A percentile compares a stretch with the other conserved stretches of the same genome.
phyloP scores from a whole-genome alignment of 2,113 vertebrate species.

The Aspiorhynchus laticeps region DNA sequence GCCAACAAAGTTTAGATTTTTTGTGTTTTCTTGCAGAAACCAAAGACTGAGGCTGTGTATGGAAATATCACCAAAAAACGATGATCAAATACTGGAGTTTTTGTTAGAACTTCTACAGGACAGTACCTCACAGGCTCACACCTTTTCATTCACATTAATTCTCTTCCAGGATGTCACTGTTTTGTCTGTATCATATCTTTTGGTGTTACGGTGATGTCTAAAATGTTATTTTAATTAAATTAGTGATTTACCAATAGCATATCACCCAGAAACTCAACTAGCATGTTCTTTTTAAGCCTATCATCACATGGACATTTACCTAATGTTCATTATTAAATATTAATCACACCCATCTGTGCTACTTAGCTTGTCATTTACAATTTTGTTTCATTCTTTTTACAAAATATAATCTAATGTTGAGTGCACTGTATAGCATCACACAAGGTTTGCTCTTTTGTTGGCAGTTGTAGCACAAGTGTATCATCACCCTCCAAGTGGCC shows the following conservation, averaged over 20 bases:
- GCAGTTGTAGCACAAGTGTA: not conserved
- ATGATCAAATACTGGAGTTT: not conserved
- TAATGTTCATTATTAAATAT: not conserved
- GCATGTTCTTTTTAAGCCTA: not conserved
- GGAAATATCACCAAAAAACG: not conserved
- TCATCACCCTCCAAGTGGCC: not conserved
- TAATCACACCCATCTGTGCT: not conserved
- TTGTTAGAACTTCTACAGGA: not conserved
- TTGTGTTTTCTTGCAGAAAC: not conserved
- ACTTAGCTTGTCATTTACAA: not conserved
- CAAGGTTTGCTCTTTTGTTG: not conserved
- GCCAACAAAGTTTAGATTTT: not conserved
- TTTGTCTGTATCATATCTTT: not conserved
- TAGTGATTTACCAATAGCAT: not conserved
- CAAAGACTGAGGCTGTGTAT: not conserved
- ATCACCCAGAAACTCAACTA: not conserved
- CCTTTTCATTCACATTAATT: not conserved
- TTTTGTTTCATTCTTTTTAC: not conserved
- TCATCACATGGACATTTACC: not conserved
- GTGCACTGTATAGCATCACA: not conserved
- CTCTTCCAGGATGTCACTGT: not conserved
- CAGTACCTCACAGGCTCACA: not conserved
- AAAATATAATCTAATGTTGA: too few relatives aligned
- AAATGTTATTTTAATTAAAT: not conserved
- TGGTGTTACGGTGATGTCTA: not conserved